Evolutionary conservation across 2,113 vertebrate species (phyloP).

Genomic region (Podarcis cretensis): DNA sequence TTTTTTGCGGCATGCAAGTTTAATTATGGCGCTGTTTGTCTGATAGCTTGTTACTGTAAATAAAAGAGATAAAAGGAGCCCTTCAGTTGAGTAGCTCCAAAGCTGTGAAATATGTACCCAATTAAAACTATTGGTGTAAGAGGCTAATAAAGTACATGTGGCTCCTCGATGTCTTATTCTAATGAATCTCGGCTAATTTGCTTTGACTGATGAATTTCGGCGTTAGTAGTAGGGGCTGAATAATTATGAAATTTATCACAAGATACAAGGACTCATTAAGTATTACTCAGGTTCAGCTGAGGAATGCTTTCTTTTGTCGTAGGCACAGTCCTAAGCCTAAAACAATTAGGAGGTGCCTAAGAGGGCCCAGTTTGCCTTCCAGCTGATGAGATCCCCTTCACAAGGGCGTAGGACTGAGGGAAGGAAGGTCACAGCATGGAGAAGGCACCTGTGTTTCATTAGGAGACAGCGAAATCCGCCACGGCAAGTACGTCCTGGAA

Average conservation of each 20-base stretch:
- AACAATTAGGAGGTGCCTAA: constrained; percentile 61
- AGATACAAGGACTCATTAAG: constrained; percentile 87
- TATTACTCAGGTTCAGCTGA: constrained; percentile 83
- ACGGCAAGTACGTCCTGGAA: not conserved
- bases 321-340: constrained; percentile 77
- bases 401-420: constrained; percentile 23
- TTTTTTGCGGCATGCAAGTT: constrained; percentile 70
- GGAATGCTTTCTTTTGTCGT: constrained; percentile 80
- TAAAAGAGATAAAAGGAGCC: constrained; percentile 89
- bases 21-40: constrained; percentile 82
- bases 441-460: constrained; percentile 35
- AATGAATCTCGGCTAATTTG: constrained; percentile 98
- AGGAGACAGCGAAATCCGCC: constrained; percentile 5
- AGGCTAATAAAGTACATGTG: constrained; percentile 96
- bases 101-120: constrained; percentile 98
- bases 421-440: not conserved
- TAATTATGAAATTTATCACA: constrained; percentile 95
- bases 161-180: constrained; percentile 93
- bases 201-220: constrained; percentile 97
- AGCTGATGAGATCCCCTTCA: not conserved
- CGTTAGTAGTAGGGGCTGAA: constrained; percentile 88
- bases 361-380: constrained; percentile 29
- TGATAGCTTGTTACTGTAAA: constrained; percentile 90
- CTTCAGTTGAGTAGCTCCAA: constrained; percentile 88
- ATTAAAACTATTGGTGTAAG: constrained; percentile 99